Evolutionary conservation across 2,113 vertebrate species (phyloP), one percentile per base, ranked within the genome.

Genomic region (Taurulus bubalis): DNA sequence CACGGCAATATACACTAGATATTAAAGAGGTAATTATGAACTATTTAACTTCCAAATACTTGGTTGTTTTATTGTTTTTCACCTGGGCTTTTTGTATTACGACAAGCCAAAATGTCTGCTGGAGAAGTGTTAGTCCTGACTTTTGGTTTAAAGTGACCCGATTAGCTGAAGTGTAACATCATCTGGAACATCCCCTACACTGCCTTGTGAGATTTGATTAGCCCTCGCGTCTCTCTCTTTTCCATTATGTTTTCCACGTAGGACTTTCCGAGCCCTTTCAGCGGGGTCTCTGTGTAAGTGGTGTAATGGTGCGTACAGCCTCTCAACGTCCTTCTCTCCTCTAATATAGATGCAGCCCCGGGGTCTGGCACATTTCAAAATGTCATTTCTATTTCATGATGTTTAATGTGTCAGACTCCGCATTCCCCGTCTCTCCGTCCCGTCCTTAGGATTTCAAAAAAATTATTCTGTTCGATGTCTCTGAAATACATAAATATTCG

Each of bases 361-460:
- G 69, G 75, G 56, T 34, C 12, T 40, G 62, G 75, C 63, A 5
- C 30, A 20, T 66, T 64, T 68, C 45, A 75, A 55, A 78, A 60
- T 45, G 45, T 42, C 45, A 34, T 71, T 58, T 67, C 36, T 75
- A 30, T 77, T 79, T 80, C 73, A 56, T 14, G 51, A 79, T 62
- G 74, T 53, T 82, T 64, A 60, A 83, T 34, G 34, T 75, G 69
- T 68, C 58, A 56, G 22, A 30, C 34, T n/a, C 34, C 0, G 14
- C 53, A 9, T 26, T 53, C 22, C 24, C 15, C 5, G 0, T 38
- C 58, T 51, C 34, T 34, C 45, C 18, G n/a, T 59, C 14, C 53
- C 15, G 1, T 55, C 49, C 71, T n/a, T 20, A 22, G 32, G n/a
- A 34, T 20, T 51, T 42, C 47, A 15, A 24, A 45, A 45, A 18